Evolutionary conservation across 1,140 invertebrate genomes (phyloP).

Genomic region (Periplaneta americana): DNA sequence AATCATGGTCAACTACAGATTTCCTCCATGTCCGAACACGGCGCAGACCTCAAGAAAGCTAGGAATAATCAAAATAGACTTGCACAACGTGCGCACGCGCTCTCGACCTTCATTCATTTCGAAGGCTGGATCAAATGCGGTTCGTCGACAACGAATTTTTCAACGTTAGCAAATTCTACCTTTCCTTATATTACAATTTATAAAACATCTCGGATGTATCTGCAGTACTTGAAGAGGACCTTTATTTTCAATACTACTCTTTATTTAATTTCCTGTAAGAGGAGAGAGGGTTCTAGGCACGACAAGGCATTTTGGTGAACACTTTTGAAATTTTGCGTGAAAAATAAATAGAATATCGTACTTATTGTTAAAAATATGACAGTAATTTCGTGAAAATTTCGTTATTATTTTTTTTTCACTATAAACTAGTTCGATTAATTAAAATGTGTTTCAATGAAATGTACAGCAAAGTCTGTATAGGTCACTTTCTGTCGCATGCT

Average conservation of each 20-base stretch:
- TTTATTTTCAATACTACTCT: not conserved
- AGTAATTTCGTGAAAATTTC: too few species aligned
- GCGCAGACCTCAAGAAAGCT: too few species aligned
- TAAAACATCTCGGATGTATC: not conserved
- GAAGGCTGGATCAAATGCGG: not conserved
- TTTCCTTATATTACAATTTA: not conserved
- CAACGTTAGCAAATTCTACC: not conserved
- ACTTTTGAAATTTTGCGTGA: too few species aligned
- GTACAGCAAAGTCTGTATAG: too few species aligned
- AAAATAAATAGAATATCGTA: too few species aligned
- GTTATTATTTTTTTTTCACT: too few species aligned
- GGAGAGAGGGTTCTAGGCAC: not conserved
- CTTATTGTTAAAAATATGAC: too few species aligned
- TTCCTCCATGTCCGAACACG: not conserved
- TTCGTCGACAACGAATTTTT: not conserved
- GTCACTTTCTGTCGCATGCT: too few species aligned
- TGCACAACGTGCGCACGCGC: not conserved
- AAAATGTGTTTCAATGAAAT: too few species aligned
- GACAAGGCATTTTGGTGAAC: too few species aligned
- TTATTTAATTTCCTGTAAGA: not conserved
- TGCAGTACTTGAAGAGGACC: too few species aligned
- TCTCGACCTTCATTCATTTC: not conserved
- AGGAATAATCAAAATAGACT: not conserved
- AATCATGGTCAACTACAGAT: not conserved
- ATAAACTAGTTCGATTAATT: too few species aligned